Base-by-base conservation (phyloP, 1,140 invertebrate genomes). In the Caenorhabditis briggsae region DNA sequence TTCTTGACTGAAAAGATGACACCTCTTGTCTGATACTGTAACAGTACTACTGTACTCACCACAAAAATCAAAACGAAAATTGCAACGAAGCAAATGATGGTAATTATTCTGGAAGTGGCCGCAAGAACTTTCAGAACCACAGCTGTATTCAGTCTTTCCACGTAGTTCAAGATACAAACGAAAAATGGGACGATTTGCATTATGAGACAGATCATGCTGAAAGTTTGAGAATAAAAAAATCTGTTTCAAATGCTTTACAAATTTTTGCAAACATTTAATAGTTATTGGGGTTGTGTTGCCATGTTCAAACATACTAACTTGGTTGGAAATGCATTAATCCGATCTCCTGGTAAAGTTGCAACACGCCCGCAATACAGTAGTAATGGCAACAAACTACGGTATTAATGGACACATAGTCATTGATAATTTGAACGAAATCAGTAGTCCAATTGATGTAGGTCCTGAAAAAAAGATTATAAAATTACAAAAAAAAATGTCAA, bases 101-200 rank as follows among this genome's bases (percentile, higher is more conserved):
- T 85, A 50, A 74, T 43, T 6, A 85, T 23, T 55, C 84, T 53
- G 33, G 65, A 85, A 33, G 58, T 70, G n/a, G 46, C 48, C 5
- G 84, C 46, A 16, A 85, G 46, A 18, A 56, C 14, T 46, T 55
- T 25, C 20, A 85, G 46, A 46, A 53, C 53, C 14, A 53, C 46
- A 48, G 70, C 70, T 20, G 46, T 46, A 50, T 78, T 78, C 8
- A 53, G n/a, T 46, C 33, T 78, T 55, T 43, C 84, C 23, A 78
- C 65, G 64, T 55, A 74, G 64, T 70, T 64, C 9, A 85, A 46
- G 41, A 85, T 55, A 43, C 84, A 59, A 23, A 70, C n/a, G 53
- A 85, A 78, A 65, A 85, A 78, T 23, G 84, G 65, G 41, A 78
- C 65, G 2, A 85, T 58, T 53, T 85, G 84, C 48, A 70, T 33